Evolutionary conservation across 1,140 invertebrate species (phyloP).

Genomic region (Branchinecta lynchi): DNA sequence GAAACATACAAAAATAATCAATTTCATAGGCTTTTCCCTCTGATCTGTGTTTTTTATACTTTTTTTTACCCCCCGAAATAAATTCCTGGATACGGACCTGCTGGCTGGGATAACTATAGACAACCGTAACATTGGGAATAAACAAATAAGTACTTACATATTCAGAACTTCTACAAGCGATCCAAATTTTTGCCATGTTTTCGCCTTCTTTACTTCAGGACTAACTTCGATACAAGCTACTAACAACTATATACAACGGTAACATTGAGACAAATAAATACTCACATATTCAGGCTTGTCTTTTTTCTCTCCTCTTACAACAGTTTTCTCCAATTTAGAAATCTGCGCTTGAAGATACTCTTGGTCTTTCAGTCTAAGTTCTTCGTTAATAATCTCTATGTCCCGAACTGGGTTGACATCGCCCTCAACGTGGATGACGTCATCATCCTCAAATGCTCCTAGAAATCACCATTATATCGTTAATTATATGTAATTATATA

Average conservation of each 20-base stretch:
- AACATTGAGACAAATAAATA: constrained; percentile 25
- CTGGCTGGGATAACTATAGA: not conserved
- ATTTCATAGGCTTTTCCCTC: too few species aligned
- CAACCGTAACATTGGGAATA: not conserved
- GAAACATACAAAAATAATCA: too few species aligned
- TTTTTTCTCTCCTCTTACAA: constrained; percentile 88
- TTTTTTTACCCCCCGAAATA: too few species aligned
- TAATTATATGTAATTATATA: too few species aligned
- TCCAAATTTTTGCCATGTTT: too few species aligned
- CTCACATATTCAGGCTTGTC: constrained; percentile 87
- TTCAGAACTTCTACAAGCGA: too few species aligned
- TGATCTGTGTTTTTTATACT: too few species aligned
- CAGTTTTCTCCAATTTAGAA: constrained; percentile 70
- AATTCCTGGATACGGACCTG: too few species aligned
- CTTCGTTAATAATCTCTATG: constrained; percentile 89
- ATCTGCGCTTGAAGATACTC: constrained; percentile 62
- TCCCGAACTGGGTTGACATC: constrained; percentile 94
- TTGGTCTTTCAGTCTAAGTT: constrained; percentile 84
- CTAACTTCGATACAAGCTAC: not conserved
- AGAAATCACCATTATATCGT: not conserved
- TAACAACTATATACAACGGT: too few species aligned
- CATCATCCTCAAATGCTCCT: constrained; percentile 96
- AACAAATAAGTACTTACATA: constrained; percentile 2
- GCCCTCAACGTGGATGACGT: constrained; percentile 95
- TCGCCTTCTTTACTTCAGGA: too few species aligned